Evolutionary conservation across 2,888 invertebrate genomes (phyloP), one percentile per base, ranked within the genome.

Genomic region (Thumatha senex): DNA sequence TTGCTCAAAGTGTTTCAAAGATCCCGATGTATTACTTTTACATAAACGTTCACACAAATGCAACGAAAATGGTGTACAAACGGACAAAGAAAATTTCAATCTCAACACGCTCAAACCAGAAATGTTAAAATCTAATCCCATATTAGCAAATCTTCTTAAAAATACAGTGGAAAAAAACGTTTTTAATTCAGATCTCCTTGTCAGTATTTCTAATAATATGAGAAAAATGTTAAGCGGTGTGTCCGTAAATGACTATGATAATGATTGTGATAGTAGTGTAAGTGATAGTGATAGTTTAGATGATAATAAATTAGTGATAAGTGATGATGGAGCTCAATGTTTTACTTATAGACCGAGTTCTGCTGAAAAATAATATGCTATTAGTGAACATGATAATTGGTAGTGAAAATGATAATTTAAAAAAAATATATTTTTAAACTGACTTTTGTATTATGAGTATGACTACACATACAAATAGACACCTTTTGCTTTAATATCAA

Each of bases 1-100:
- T 43, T 91, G 90, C 46, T 78, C 84, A 0, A 89, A 85, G 70
- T 89, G 86, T 49, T 91, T 91, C 46, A 91, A 91, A 67, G 90
- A 91, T 18, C 90, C 91, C 0, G 90, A 91, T 33, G 90, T 91
- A 0, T 87, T 81, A 13, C 41, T 82, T 0, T 46, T 91, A 2
- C 90, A 91, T 47, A 82, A 80, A 54, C 54, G 90, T 0, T 67
- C 70, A 0, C 91, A 90, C 40, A 68, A 61, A 14, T 55, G 59
- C 8, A 43, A 54, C 0, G 41, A 56, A 0, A 63, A 62, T 4
- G 42, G 35, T 1, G 54, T 64, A 48, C 46, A 56, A 15, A 61
- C 51, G 0, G 81, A 79, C 31, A 86, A 84, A 31, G 86, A 86
- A 40, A 86, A 86, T 40, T 64, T 72, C 3, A 70, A 80, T 33